Percentiles rank a stretch among this genome's conserved stretches.
Conservation (phyloP, 2,797 vertebrate genomes). For the Takifugu rubripes region DNA sequence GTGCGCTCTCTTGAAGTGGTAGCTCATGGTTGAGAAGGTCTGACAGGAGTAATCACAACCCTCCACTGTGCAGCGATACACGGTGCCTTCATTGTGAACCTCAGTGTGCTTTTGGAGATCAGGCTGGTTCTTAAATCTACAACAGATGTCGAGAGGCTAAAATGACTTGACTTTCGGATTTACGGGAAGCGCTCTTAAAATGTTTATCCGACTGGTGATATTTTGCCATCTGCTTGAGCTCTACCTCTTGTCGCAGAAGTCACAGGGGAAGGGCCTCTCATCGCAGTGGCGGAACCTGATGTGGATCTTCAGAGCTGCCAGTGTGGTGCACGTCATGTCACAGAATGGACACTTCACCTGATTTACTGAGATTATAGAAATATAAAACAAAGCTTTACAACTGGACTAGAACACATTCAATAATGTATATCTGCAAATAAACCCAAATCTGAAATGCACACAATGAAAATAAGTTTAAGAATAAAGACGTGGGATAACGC, state of each 20-base stretch:
- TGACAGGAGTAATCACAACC: conserved; percentile 77
- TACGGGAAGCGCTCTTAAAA: too few relatives aligned
- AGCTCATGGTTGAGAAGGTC: conserved; percentile 65
- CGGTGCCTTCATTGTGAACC: conserved; percentile 75
- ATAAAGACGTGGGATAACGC: conserved; percentile 2
- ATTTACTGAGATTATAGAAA: conserved; percentile 52
- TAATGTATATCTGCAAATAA: not conserved
- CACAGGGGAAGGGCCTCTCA: conserved; percentile 74
- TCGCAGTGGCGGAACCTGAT: conserved; percentile 77
- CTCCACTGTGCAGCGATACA: conserved; percentile 76
- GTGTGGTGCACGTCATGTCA: conserved; percentile 72
- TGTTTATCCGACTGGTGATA: not conserved
- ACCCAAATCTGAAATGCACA: not conserved
- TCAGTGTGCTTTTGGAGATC: conserved; percentile 81
- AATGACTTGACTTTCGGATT: not conserved
- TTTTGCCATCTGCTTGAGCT: not conserved
- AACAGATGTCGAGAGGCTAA: too few relatives aligned
- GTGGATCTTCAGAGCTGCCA: conserved; percentile 76
- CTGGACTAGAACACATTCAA: not conserved
- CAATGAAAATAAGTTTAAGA: not conserved
- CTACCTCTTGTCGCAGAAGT: conserved; percentile 77
- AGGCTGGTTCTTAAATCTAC: conserved; percentile 78
- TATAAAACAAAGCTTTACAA: not conserved
- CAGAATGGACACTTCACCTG: conserved; percentile 73
- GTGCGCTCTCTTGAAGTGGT: conserved; percentile 74